phyloP scores from a whole-genome alignment of 2,797 vertebrate species.

The Thalassophryne amazonica region DNA sequence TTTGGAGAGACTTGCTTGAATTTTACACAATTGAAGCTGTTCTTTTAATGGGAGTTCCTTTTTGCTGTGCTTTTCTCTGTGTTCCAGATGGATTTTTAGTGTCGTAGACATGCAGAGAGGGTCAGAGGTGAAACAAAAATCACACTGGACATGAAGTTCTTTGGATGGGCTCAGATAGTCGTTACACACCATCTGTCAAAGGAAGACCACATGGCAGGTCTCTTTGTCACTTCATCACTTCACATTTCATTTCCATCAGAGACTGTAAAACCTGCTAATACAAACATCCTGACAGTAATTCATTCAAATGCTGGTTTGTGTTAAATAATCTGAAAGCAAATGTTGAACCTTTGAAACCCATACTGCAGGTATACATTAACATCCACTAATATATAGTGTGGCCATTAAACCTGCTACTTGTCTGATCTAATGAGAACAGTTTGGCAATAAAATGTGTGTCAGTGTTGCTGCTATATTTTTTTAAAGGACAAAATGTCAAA shows the following conservation, averaged over 20 bases:
- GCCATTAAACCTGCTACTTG: too few species aligned
- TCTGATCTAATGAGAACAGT: too few species aligned
- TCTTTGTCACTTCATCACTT: conserved; percentile 10
- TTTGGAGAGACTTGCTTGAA: too few species aligned
- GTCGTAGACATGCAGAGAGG: background rate
- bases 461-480: too few species aligned
- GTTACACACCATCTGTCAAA: background rate
- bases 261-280: background rate
- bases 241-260: background rate
- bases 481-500: too few species aligned
- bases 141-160: background rate
- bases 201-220: background rate
- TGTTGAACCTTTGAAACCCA: too few species aligned
- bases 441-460: too few species aligned
- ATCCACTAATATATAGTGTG: too few species aligned
- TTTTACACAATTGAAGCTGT: too few species aligned
- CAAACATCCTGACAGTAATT: background rate
- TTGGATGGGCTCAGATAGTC: conserved; percentile 2
- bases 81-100: conserved; percentile 47
- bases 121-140: background rate
- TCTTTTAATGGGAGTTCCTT: background rate
- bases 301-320: background rate
- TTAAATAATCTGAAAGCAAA: too few species aligned
- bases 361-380: too few species aligned
- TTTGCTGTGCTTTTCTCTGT: conserved; percentile 4